Evolutionary conservation across 2,888 invertebrate genomes (phyloP), one percentile per base, ranked within the genome.

Genomic region (Andricus quercusramuli): DNA sequence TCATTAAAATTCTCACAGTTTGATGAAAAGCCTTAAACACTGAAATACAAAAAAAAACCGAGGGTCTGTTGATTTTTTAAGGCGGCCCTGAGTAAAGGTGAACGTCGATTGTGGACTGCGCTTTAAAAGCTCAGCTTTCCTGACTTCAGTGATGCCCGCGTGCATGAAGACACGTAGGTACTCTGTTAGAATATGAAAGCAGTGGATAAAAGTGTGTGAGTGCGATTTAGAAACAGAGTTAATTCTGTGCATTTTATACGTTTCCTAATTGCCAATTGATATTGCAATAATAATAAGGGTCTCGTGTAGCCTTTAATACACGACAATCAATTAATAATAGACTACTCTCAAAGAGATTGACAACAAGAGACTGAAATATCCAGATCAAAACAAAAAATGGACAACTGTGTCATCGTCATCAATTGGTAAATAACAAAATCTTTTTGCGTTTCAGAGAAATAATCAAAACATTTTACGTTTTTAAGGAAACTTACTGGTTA

Each of bases 61-160:
- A 22, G 62, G 62, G 62, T 62, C 25, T 62, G 11, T 15, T 15
- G 62, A 25, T 25, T 62, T 25, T 13, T 11, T 15, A 62, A 15
- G 62, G 13, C 74, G 74, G 17, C 56, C 74, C 74, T 74, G 74
- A 67, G 56, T 15, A 74, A 32, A 74, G 32, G 51, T 74, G 74
- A 74, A 56, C 74, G 29, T 74, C 74, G 51, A 74, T 74, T 74
- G 74, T 74, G 74, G 8, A 74, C 74, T 74, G 51, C 51, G 70
- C 70, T 74, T 74, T 74, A 74, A 56, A 74, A 74, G 70, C 20
- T 29, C 51, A 74, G 70, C 51, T 56, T 74, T 56, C 56, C 56
- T 56, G 25, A 32, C 74, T 74, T 74, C 32, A 56, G 74, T 74
- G 74, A 74, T n/a, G 70, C 32, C n/a, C n/a, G 20, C n/a, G 56